Evolutionary conservation across 1,140 invertebrate species (phyloP).

Genomic region (Chironomus striatipennis): DNA sequence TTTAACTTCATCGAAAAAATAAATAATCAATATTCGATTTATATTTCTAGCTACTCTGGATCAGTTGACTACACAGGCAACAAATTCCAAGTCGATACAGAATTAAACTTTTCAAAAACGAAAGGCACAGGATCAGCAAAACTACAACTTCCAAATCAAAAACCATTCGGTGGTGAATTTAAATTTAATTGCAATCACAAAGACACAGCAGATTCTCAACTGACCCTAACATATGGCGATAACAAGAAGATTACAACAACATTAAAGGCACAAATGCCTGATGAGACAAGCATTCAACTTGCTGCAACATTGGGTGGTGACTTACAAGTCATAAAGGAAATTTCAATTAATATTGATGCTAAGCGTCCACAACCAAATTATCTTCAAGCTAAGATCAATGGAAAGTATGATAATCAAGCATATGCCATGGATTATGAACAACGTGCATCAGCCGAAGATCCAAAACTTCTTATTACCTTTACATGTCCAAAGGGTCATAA

Average conservation of each 20-base stretch:
- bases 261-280: background rate
- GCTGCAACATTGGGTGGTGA: background rate
- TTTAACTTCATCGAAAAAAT: too few relatives aligned
- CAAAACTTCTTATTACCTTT: background rate
- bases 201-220: background rate
- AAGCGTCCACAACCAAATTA: background rate
- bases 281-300: background rate
- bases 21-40: too few relatives aligned
- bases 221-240: background rate
- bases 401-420: background rate
- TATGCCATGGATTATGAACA: background rate
- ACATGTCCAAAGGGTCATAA: constrained; percentile 25
- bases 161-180: background rate
- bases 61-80: background rate
- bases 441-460: background rate
- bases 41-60: background rate
- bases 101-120: background rate
- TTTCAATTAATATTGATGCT: background rate
- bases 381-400: background rate
- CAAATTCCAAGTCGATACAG: background rate
- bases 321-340: background rate
- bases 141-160: background rate
- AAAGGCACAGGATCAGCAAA: background rate
- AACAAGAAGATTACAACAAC: background rate
- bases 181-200: background rate